These are phyloP conservation scores for Pseudomyrmex concolor DNA, from an alignment of 1,140 invertebrate species.

Conservation along the genomic window DNA sequence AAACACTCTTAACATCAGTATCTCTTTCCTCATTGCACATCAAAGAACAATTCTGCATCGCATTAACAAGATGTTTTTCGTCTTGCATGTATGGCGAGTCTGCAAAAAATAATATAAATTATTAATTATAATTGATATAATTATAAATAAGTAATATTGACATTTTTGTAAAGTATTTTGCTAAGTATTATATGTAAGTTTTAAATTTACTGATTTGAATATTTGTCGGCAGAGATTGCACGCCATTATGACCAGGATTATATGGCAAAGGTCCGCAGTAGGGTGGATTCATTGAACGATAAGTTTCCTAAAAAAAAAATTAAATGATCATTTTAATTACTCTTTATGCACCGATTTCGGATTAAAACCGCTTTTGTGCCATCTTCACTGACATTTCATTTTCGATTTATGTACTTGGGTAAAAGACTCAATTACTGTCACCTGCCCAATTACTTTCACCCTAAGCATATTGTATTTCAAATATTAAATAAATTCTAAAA, in stretches of 20 bases:
- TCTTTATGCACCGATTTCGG: too few relatives aligned
- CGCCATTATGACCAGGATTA: neutral
- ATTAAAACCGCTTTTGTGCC: too few relatives aligned
- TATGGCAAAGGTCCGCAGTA: slow-evolving; percentile 36
- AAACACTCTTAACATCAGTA: neutral
- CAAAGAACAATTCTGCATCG: slow-evolving; percentile 51
- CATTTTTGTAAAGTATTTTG: too few relatives aligned
- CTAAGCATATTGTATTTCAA: too few relatives aligned
- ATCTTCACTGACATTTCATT: neutral
- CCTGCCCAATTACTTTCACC: too few relatives aligned
- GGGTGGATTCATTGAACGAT: slow-evolving; percentile 11
- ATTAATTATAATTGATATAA: too few relatives aligned
- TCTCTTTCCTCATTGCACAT: slow-evolving; percentile 1
- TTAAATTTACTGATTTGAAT: slow-evolving; percentile 6
- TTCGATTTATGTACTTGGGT: too few relatives aligned
- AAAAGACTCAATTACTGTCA: too few relatives aligned
- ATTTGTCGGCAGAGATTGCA: neutral
- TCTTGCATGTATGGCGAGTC: slow-evolving; percentile 34
- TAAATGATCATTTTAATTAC: neutral
- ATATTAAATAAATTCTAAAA: too few relatives aligned
- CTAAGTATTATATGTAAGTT: too few relatives aligned
- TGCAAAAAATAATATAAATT: slow-evolving; percentile 1
- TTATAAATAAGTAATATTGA: too few relatives aligned
- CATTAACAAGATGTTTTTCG: slow-evolving; percentile 32
- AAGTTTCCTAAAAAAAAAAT: slow-evolving; percentile 13